Evolutionary conservation across 2,113 vertebrate species (phyloP), one percentile per base, ranked within the genome.

Genomic region (Condylura cristata): DNA sequence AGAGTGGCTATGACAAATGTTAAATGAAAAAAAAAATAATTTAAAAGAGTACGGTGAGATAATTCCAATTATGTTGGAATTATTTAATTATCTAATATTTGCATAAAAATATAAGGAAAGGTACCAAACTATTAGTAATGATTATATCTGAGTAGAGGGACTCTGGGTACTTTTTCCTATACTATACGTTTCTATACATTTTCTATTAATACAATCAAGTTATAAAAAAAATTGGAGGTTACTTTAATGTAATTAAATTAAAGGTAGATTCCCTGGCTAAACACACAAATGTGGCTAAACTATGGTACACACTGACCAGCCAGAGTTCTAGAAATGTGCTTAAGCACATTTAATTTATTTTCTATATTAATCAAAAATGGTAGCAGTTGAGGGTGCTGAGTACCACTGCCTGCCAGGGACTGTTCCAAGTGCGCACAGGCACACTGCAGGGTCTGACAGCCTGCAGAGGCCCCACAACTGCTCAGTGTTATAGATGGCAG

Each of bases 171-270:
- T 82, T 85, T 65, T 96, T 56, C 68, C n/a, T 66, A 48, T 63
- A 63, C 56, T 58, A 80, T 24, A 71, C 14, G 4, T 88, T 70
- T 87, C 41, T 72, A 6, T 37, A 84, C 74, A 44, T 86, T 86
- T 93, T 60, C 61, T 78, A 37, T 8, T 28, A 63, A 70, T 48
- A 56, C 61, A 61, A 76, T 8, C 14, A 89, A 89, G 7, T 82
- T 39, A 46, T 28, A 7, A 7, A 28, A 72, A 91, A 58, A 63
- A 7, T n/a, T 17, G 46, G 34, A 14, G 34, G 17, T 37, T 89
- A 70, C 83, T 84, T 63, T 48, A 63, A 71, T 86, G 68, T 75
- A 84, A 90, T 30, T 56, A 82, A 79, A 70, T 70, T 83, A 92
- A 70, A 63, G 22, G 44, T 26, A 95, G 32, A 28, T 26, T 63